Base-by-base conservation (phyloP, 2,113 vertebrate genomes). In the Arvicanthis niloticus region DNA sequence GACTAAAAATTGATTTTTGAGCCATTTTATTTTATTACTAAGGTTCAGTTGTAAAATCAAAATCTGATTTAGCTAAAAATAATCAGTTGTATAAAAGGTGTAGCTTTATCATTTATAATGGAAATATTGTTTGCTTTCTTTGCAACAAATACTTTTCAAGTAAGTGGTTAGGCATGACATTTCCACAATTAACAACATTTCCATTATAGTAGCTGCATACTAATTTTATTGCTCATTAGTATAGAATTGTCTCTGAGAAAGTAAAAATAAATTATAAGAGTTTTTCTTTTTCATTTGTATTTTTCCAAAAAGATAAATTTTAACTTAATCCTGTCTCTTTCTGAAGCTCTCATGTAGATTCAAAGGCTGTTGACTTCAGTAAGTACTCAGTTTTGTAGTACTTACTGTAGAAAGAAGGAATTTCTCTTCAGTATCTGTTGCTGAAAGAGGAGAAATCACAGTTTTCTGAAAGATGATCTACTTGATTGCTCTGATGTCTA, bases 1-100 rank as follows among this genome's bases (percentile, higher is more conserved):
- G 80, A 80, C 37, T 91, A 31, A 95, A 95, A 94, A 91, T 60
- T 93, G 26, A 77, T 68, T 89, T 91, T 94, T 97, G 58, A 97
- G 45, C 17, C 60, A n/a, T 76, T 88, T 77, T 95, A 56, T 42
- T 95, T 94, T 91, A 92, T 89, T 96, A 70, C 13, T 97, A 72
- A 96, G 34, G 7, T 96, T 96, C 6, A 56, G 42, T 76, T 95
- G 26, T 94, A 84, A 34, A 89, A 65, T 70, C 40, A 89, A 19
- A 90, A 82, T 48, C 60, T 93, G 26, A 96, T 68, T 84, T 96
- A 93, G 31, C 82, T 97, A 45, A 10, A 94, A 94, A 77, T 96
- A 93, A 80, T 97, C 51, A 81, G 5, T 89, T 96, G 26, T 93
- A 68, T 78, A 12, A 51, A 90, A 53, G 31, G 2, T 80, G 85